phyloP scores from a whole-genome alignment of 1,140 invertebrate genomes.

The Halesus radiatus region DNA sequence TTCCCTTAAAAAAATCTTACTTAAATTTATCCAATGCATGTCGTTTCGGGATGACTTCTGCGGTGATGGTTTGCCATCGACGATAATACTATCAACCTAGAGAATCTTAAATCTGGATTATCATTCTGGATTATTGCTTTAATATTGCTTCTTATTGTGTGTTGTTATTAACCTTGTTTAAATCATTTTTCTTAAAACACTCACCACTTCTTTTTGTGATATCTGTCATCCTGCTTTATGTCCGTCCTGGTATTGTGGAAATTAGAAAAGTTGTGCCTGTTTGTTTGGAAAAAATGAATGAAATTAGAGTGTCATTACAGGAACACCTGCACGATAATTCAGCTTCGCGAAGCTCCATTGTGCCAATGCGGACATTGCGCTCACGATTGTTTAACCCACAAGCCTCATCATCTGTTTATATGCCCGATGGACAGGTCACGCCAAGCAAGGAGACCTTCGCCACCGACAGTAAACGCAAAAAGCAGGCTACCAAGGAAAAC shows the following conservation, averaged over 20 bases:
- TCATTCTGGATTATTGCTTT: no score
- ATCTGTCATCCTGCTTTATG: neutral
- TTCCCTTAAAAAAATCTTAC: no score
- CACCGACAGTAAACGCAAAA: neutral
- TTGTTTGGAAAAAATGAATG: slow-evolving; percentile 10
- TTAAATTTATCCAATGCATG: no score
- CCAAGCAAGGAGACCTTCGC: slow-evolving; percentile 13
- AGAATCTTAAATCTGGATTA: no score
- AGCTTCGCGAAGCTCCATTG: slow-evolving; percentile 44
- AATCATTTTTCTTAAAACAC: no score
- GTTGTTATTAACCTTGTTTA: no score
- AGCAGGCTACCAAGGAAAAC: slow-evolving; percentile 26
- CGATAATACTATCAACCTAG: no score
- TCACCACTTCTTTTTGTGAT: no score
- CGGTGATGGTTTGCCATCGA: no score
- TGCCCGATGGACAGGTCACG: slow-evolving; percentile 42
- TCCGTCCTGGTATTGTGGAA: neutral
- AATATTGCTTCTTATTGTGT: neutral
- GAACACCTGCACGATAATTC: slow-evolving; percentile 50
- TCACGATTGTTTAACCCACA: slow-evolving; percentile 38
- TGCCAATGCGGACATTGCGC: slow-evolving; percentile 38
- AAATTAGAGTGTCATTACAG: slow-evolving; percentile 40
- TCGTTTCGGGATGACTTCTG: no score
- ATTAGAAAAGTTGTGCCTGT: neutral
- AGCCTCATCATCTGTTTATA: slow-evolving; percentile 37